Evolutionary conservation across 2,797 vertebrate genomes (phyloP), one percentile per base, ranked within the genome.

Genomic region (Masticophis lateralis): DNA sequence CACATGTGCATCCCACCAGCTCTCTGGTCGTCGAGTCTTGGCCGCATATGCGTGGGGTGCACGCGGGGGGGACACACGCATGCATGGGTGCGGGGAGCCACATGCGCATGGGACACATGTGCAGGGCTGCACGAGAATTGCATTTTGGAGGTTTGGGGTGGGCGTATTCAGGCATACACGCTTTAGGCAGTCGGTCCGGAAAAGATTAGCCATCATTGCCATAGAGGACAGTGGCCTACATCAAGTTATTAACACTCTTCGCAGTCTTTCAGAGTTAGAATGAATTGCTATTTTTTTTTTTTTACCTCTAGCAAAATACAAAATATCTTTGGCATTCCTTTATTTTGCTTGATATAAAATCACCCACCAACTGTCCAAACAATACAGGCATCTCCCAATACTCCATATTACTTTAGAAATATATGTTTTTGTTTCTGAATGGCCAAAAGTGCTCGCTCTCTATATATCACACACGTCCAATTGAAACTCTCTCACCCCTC

Each of bases 111-210:
- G 1, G 9, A 8, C 51, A 53, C 51, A 53, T 53, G 51, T 1
- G 51, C 1, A 1, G 10, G 12, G 55, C 55, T 13, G 2, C 13
- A 13, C 13, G 13, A 4, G 3, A 13, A 56, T 56, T 56, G 13
- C 55, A 56, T 56, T 56, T 56, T 13, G 13, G 14, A 0, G 14
- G 55, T 1, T 56, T 4, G 55, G 13, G 0, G 3, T 37, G 14
- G 13, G 55, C 55, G 0, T 0, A 16, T 56, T 56, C 14, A 3
- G 3, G 13, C 13, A 11, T 13, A 3, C 55, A 55, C 13, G 4
- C 13, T 56, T 56, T 56, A 3, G 55, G 55, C 13, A 56, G 4
- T 16, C 4, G 55, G 55, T 56, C 55, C 4, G 13, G 55, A 56
- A 56, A 56, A 56, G 55, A 14, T 56, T 14, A 56, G 14, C 55